Percentiles rank a stretch among this genome's conserved stretches.
These are phyloP conservation scores for Gibbula magus DNA, from an alignment of 2,888 invertebrate genomes.

Conservation along the genomic window DNA sequence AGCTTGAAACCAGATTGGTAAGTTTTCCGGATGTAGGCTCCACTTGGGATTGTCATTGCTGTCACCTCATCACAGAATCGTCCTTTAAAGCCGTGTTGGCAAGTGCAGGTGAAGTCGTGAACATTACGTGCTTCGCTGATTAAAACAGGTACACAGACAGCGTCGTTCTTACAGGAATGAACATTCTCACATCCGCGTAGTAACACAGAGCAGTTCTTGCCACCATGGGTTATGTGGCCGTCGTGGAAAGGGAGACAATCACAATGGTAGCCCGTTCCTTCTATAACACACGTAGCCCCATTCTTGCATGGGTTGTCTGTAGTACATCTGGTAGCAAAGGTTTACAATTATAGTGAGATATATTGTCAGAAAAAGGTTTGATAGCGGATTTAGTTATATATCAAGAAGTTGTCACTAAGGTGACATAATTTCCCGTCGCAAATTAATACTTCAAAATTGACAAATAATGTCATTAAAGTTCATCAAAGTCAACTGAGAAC, in stretches of 20 bases:
- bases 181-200: background rate
- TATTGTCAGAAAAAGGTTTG: too few species aligned
- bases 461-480: too few species aligned
- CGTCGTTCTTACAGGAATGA: background rate
- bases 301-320: constrained; percentile 83
- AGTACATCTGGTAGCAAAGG: constrained; percentile 77
- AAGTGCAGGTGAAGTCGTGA: background rate
- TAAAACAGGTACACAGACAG: background rate
- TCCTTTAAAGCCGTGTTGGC: background rate
- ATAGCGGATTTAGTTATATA: too few species aligned
- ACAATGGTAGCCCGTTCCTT: background rate
- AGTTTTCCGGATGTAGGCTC: background rate
- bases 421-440: too few species aligned
- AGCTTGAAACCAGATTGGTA: background rate
- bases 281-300: constrained; percentile 52
- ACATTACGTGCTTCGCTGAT: background rate
- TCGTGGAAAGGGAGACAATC: background rate
- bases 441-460: too few species aligned
- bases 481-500: too few species aligned
- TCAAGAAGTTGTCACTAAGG: too few species aligned
- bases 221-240: background rate
- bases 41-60: background rate
- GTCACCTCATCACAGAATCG: background rate
- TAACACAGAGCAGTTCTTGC: background rate
- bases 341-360: too few species aligned